These are phyloP conservation scores for Acipenser ruthenus DNA, from an alignment of 2,797 vertebrate species.

Conservation along the genomic window DNA sequence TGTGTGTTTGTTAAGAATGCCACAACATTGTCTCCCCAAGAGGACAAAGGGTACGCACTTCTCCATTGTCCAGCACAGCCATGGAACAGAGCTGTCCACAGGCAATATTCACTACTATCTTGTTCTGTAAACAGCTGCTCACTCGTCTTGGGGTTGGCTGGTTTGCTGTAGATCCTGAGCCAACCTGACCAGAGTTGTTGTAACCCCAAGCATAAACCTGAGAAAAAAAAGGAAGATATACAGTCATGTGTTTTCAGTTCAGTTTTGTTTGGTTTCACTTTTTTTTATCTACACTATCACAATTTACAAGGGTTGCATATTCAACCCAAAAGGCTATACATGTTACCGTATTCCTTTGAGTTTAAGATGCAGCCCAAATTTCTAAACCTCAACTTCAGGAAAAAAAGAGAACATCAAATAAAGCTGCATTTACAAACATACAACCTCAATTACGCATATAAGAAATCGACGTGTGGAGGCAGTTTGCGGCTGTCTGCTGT, in stretches of 20 bases:
- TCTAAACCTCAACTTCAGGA: too few species aligned
- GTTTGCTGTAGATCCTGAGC: slow-evolving; percentile 94
- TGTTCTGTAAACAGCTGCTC: slow-evolving; percentile 89
- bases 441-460: too few species aligned
- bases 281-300: slow-evolving; percentile 49
- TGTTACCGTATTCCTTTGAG: too few species aligned
- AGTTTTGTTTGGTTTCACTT: too few species aligned
- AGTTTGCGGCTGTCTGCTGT: too few species aligned
- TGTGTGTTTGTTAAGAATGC: slow-evolving; percentile 38
- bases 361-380: too few species aligned
- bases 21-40: too few species aligned
- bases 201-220: slow-evolving; percentile 96
- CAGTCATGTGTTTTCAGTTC: too few species aligned
- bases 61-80: slow-evolving; percentile 90
- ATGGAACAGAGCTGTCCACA: slow-evolving; percentile 97
- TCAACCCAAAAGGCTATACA: too few species aligned
- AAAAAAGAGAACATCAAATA: too few species aligned
- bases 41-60: slow-evolving; percentile 54
- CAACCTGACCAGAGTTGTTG: slow-evolving; percentile 96
- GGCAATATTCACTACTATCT: slow-evolving; percentile 84
- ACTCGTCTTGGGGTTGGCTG: slow-evolving; percentile 90
- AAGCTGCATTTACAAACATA: too few species aligned
- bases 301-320: slow-evolving; percentile 54
- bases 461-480: too few species aligned
- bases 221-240: slow-evolving; percentile 39